A percentile compares a stretch with the other conserved stretches of the same genome.
These are phyloP conservation scores for Cantharis nigra DNA, from an alignment of 2,888 invertebrate genomes.

Conservation along the genomic window DNA sequence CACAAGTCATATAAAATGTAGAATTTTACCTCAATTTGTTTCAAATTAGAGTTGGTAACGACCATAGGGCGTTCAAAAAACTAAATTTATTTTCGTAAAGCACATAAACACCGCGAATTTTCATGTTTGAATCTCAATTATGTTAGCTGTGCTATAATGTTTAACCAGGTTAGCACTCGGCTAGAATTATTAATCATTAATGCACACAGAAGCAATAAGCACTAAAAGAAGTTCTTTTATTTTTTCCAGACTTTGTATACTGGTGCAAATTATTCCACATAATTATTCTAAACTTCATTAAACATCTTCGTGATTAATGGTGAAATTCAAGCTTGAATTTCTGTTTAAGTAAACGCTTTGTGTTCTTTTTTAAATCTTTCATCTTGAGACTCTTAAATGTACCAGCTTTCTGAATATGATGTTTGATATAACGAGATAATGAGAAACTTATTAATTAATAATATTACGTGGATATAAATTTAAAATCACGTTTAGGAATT, in stretches of 20 bases:
- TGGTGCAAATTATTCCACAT: background rate
- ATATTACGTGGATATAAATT: background rate
- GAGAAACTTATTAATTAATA: background rate
- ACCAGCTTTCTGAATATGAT: background rate
- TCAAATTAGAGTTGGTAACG: background rate
- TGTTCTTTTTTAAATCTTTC: background rate
- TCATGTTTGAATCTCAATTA: no score
- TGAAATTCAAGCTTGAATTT: background rate
- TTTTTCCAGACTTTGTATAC: no score
- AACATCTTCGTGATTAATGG: no score
- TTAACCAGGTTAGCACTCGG: no score
- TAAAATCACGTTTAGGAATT: background rate
- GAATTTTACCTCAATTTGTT: background rate
- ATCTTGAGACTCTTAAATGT: background rate
- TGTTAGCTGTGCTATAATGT: no score
- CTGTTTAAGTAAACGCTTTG: background rate
- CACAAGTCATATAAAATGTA: background rate
- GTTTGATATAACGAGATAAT: background rate
- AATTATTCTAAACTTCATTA: background rate
- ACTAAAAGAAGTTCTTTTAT: no score
- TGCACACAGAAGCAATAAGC: no score
- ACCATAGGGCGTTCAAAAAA: no score
- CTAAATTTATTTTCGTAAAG: no score
- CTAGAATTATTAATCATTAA: no score
- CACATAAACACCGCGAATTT: no score